Evolutionary conservation across 2,113 vertebrate genomes (phyloP), one percentile per base, ranked within the genome.

Genomic region (Mobula birostris): DNA sequence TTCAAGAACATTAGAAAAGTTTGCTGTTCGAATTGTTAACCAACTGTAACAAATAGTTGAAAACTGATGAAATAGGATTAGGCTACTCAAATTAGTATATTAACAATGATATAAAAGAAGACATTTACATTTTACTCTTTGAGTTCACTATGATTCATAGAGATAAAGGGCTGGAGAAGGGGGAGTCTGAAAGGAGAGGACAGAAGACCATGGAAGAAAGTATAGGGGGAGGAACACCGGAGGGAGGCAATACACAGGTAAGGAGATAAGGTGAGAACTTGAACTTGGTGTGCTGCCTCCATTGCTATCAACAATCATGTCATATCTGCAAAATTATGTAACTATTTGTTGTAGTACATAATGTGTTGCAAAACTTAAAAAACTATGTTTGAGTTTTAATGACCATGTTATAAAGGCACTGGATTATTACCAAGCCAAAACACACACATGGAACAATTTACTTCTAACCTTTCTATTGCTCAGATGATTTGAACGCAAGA

Each of bases 1-100:
- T 76, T 76, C 12, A 93, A 21, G 63, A 93, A 74, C 70, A 93
- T 72, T 76, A 74, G 91, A 27, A 76, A 74, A 93, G 36, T 56
- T 29, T 93, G 91, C 24, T 3, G 72, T 74, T 48, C 24, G 19
- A 74, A 74, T 70, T 91, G 63, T 70, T 36, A 70, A 36, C 29
- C 32, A 74, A 56, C 70, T 21, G 21, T 24, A 56, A 90, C 32
- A 90, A 32, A 32, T 21, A 12, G 61, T 29, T 17, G 27, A 1
- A 11, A 61, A 4, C 11, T 87, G n/a, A n/a, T 32, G n/a, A 17
- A 66, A 19, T 90, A 32, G 32, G 61, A 19, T n/a, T 12, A 27
- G 5, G 85, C 12, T 88, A 61, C 85, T 66, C 0, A 1, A 66
- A n/a, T 21, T n/a, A 12, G 29, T 66, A 66, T 66, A 14, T 66